These are phyloP conservation scores for Drymonia ruficornis DNA, from an alignment of 2,888 invertebrate species.

Conservation along the genomic window DNA sequence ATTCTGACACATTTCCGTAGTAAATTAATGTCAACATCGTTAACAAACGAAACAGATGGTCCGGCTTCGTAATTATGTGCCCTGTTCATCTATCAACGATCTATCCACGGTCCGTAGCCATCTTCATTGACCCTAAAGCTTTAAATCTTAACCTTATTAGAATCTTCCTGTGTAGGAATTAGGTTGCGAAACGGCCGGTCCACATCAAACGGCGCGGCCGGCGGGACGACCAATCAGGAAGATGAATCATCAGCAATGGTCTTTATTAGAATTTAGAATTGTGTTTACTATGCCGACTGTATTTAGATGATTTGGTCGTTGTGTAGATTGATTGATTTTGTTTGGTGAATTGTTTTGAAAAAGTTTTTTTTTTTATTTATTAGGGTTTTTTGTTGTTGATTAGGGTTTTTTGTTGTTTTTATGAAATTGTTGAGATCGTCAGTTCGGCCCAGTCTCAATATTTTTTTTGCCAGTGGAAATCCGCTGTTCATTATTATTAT, in stretches of 20 bases:
- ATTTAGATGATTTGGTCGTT: neutral
- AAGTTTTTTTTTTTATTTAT: neutral
- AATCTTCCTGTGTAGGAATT: constrained; percentile 72
- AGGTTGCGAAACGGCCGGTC: constrained; percentile 66
- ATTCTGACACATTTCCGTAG: no score
- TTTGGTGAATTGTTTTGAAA: neutral
- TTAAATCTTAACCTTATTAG: constrained; percentile 80
- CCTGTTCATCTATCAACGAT: constrained; percentile 1
- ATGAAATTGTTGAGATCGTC: no score
- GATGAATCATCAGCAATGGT: constrained; percentile 65
- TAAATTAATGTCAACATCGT: no score
- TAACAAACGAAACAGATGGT: no score
- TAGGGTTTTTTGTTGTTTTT: no score
- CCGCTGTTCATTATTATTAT: no score
- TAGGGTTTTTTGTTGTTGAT: no score
- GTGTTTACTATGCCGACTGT: constrained; percentile 49
- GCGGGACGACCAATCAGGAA: constrained; percentile 59
- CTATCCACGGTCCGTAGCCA: constrained; percentile 7
- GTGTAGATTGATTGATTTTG: no score
- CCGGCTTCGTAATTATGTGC: no score
- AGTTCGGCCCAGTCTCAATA: no score
- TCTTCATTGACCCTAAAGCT: constrained; percentile 61
- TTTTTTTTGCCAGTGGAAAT: no score
- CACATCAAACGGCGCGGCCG: constrained; percentile 59
- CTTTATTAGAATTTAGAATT: constrained; percentile 69